Percentiles rank a stretch among this genome's conserved stretches.
Conservation (phyloP, 2,113 vertebrate species). For the Oncorhynchus masou region DNA sequence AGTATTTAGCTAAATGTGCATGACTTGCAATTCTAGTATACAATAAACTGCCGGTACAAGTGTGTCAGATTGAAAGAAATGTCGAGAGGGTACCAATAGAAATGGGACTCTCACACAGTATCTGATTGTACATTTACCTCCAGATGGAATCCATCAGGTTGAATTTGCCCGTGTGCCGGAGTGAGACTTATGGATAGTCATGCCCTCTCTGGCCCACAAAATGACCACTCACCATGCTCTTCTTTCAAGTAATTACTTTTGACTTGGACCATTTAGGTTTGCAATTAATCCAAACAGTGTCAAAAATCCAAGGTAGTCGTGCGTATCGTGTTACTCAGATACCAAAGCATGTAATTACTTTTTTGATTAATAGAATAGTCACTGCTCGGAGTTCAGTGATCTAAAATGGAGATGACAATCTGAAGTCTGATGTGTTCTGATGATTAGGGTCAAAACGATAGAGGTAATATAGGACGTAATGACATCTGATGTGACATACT, state of each 20-base stretch:
- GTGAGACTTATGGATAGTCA: slow-evolving; percentile 35
- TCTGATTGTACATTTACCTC: slow-evolving; percentile 32
- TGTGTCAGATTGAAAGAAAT: slow-evolving; percentile 31
- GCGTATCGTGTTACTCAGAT: neutral
- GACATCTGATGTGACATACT: neutral
- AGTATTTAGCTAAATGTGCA: slow-evolving; percentile 60
- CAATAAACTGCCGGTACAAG: slow-evolving; percentile 33
- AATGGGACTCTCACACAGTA: slow-evolving; percentile 16
- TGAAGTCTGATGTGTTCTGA: neutral
- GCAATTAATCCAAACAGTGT: neutral
- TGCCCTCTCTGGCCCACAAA: slow-evolving; percentile 14
- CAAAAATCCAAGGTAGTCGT: neutral
- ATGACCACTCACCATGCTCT: slow-evolving; percentile 13
- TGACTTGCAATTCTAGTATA: slow-evolving; percentile 53
- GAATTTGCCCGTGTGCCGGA: slow-evolving; percentile 26
- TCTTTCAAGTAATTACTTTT: slow-evolving; percentile 61
- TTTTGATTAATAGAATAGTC: neutral
- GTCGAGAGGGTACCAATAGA: slow-evolving; percentile 10
- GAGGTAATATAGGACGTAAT: neutral
- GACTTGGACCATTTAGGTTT: slow-evolving; percentile 54
- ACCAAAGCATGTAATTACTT: neutral
- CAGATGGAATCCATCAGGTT: slow-evolving; percentile 32
- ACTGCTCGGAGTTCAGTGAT: neutral
- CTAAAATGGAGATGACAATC: neutral
- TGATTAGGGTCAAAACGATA: neutral